Evolutionary conservation across 2,888 invertebrate species (phyloP).

Genomic region (Chrysolina oricalcia): DNA sequence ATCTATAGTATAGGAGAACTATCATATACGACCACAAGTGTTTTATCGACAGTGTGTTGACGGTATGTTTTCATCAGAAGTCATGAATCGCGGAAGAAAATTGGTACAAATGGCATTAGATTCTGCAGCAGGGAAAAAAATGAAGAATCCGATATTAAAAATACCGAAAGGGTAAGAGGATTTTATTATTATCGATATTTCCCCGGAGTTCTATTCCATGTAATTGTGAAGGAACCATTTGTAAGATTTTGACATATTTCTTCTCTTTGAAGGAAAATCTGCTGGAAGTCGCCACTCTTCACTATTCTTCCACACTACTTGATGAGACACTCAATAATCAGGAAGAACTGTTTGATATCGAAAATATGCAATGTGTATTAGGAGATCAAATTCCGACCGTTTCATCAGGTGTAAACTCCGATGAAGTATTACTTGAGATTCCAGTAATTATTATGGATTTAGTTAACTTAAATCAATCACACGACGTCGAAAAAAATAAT

Average conservation of each 20-base stretch:
- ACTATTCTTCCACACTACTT: constrained; percentile 16
- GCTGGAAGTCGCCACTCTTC: constrained; percentile 16
- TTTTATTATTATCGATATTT: constrained; percentile 30
- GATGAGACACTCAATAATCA: constrained; percentile 8
- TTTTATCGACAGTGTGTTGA: not conserved
- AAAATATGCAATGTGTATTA: not conserved
- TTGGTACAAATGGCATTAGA: not conserved
- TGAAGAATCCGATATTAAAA: not conserved
- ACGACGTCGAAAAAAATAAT: not conserved
- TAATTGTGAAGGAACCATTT: not conserved
- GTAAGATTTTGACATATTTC: not conserved
- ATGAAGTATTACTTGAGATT: not conserved
- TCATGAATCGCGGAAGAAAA: not conserved
- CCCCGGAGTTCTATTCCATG: constrained; percentile 22
- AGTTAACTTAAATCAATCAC: not conserved
- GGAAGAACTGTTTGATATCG: not conserved
- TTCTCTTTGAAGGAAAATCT: not conserved
- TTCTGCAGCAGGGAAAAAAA: not conserved
- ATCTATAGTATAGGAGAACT: not conserved
- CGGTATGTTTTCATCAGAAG: not conserved
- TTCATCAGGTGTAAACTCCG: not conserved
- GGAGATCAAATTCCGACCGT: not conserved
- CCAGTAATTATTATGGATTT: not conserved
- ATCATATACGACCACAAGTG: not conserved
- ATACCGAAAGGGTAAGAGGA: constrained; percentile 21